Conservation (phyloP, 2,797 vertebrate species). For the Semotilus atromaculatus region DNA sequence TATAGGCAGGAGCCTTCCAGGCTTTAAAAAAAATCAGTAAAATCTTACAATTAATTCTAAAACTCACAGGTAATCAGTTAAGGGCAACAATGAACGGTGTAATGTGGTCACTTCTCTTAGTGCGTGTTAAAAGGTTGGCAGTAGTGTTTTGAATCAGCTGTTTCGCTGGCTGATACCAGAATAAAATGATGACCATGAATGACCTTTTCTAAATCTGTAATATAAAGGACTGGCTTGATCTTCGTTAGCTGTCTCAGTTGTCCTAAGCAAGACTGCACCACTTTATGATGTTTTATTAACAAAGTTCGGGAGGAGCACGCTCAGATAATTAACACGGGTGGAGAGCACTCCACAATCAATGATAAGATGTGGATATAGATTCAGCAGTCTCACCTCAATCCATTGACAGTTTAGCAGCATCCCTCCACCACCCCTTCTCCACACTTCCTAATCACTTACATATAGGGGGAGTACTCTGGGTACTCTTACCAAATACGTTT, state of each 20-base stretch:
- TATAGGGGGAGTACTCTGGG: too few species aligned
- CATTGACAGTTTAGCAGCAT: too few species aligned
- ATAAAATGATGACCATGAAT: not conserved
- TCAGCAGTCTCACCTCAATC: too few species aligned
- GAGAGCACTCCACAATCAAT: too few species aligned
- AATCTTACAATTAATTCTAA: not conserved
- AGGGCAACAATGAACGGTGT: not conserved
- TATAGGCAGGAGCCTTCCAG: not conserved
- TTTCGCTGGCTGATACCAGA: not conserved
- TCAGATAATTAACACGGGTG: too few species aligned
- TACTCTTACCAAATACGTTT: too few species aligned
- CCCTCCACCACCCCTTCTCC: too few species aligned
- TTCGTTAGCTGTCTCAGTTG: not conserved
- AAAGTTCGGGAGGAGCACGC: too few species aligned
- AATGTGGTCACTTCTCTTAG: not conserved
- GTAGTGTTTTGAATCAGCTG: not conserved
- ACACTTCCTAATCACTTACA: too few species aligned
- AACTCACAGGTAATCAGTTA: not conserved
- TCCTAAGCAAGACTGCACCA: not conserved
- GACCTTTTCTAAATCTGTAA: not conserved
- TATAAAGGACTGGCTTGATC: not conserved
- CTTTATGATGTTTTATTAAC: not conserved
- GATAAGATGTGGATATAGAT: too few species aligned
- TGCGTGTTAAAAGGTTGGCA: not conserved
- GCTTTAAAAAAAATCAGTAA: not conserved